Evolutionary conservation across 2,797 vertebrate genomes (phyloP).

Genomic region (Eulemur mongoz): DNA sequence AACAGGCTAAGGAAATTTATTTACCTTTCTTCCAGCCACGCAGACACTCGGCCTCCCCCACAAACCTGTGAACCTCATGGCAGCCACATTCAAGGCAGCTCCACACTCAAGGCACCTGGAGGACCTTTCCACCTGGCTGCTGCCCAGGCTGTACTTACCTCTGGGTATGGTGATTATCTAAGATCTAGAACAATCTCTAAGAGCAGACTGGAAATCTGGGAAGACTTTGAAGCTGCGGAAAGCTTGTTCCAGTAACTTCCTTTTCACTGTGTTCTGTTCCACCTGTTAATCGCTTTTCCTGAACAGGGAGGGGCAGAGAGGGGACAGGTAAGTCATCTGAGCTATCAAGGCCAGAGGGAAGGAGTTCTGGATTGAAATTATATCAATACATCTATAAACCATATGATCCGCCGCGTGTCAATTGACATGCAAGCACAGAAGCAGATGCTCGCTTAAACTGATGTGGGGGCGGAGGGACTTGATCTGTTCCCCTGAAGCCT

Average conservation of each 20-base stretch:
- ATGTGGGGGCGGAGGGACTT: not conserved
- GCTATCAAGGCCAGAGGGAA: not conserved
- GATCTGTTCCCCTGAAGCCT: not conserved
- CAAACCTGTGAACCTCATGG: not conserved
- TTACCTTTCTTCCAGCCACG: not conserved
- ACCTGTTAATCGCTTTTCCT: not conserved
- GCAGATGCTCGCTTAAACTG: not conserved
- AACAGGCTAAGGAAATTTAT: not conserved
- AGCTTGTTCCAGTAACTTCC: not conserved
- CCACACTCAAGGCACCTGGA: not conserved
- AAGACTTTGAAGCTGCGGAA: not conserved
- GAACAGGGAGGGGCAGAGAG: not conserved
- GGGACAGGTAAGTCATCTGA: not conserved
- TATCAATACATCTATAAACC: not conserved
- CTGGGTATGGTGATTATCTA: not conserved
- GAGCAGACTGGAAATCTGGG: not conserved
- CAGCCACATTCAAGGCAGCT: not conserved
- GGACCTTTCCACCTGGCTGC: not conserved
- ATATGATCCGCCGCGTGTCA: not conserved
- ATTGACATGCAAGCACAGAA: not conserved
- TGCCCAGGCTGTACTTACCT: not conserved
- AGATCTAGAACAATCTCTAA: not conserved
- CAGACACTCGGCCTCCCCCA: not conserved
- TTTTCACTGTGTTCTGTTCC: not conserved
- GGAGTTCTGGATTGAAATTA: not conserved